Base-by-base conservation (phyloP, 2,113 vertebrate species). In the Thunnus thynnus region DNA sequence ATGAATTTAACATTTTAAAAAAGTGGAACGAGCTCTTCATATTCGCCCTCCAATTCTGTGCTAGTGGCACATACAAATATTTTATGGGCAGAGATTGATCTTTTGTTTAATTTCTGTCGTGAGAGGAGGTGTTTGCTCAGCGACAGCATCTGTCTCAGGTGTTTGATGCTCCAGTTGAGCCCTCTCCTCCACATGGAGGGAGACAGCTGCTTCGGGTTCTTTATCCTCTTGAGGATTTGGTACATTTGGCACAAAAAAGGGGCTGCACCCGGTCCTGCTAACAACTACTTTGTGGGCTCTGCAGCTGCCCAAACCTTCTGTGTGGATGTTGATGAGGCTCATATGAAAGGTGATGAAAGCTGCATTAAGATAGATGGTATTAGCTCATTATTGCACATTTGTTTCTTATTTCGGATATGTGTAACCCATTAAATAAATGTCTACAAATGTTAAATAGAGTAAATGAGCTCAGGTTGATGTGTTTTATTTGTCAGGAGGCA, bases 211-310 rank as follows among this genome's bases (percentile, higher is more conserved):
- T 48, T 46, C 68, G 36, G 56, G 47, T 65, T 58, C 6, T 52
- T 36, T 8, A 2, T 32, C 64, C 86, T 72, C 76, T 52, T 55
- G 84, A 83, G 85, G 56, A 3, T 52, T 52, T 1, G 17, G 50
- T 4, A 52, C 50, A 52, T 80, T 6, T 58, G 54, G 17, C 52
- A 2, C 17, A 20, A 25, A 44, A 55, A 60, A 50, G 22, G 20
- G 22, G 20, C 44, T 22, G 4, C 8, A 20, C 0, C 22, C 2
- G 2, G 27, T 27, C 14, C 9, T 32, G 8, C 18, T n/a, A 32
- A 55, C 55, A 0, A 0, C 47, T 70, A 0, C 47, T 70, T 36
- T 44, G 3, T 51, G 9, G 18, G 5, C 4, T 82, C 27, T 44
- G 71, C 65, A 52, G 78, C 27, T 52, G 30, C 41, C 11, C 10